Conservation (phyloP, 1,140 invertebrate genomes). For the Philotrypesis tridentata region DNA sequence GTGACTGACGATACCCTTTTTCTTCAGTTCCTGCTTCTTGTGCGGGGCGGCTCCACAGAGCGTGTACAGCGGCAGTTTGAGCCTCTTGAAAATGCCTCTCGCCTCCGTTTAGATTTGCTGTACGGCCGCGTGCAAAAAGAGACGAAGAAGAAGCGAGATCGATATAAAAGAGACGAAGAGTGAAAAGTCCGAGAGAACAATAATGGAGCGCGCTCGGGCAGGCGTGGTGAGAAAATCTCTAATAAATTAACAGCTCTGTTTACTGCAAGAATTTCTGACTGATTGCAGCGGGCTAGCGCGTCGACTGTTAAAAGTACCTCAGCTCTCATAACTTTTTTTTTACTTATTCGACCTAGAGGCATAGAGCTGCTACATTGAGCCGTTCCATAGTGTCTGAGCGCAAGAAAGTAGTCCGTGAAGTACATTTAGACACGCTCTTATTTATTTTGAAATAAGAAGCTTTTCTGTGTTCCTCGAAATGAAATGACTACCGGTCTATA, state of each 20-base stretch:
- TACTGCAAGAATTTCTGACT: neutral
- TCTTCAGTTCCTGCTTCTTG: neutral
- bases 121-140: neutral
- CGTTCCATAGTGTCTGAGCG: neutral
- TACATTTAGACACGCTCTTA: neutral
- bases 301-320: neutral
- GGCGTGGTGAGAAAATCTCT: neutral
- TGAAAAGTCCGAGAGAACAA: neutral
- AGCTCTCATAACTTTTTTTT: neutral
- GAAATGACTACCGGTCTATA: neutral
- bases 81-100: neutral
- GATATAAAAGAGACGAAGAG: neutral
- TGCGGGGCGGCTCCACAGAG: neutral
- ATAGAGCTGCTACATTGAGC: neutral
- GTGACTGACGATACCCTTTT: constrained; percentile 16
- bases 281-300: neutral
- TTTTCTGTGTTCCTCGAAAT: neutral
- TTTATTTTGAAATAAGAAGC: constrained; percentile 2
- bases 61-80: neutral
- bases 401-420: neutral
- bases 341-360: neutral
- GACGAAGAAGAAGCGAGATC: neutral
- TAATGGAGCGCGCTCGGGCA: neutral
- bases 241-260: constrained; percentile 19
- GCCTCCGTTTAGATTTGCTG: neutral